Base-by-base conservation (phyloP, 1,140 invertebrate species). In the Apis cerana region DNA sequence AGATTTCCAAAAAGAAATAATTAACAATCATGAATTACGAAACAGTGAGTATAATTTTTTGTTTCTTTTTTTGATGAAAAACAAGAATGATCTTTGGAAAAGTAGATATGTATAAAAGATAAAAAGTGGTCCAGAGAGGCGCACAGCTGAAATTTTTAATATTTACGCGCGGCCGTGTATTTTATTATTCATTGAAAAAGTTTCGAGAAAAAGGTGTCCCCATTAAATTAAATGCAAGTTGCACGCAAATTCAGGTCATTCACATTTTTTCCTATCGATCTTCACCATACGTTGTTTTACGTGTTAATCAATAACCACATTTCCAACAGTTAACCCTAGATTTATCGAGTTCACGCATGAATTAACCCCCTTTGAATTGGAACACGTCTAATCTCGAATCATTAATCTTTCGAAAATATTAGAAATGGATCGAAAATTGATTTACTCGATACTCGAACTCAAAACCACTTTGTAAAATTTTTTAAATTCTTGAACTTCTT, bases 1-100 rank as follows among this genome's bases (percentile, higher is more conserved):
- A 1, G 80, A 90, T 50, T 50, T 94, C 0, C 86, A 90, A 62
- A 85, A 88, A 50, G 84, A 92, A 23, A 92, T 94, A 67, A 23
- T 93, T 0, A 59, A 87, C 23, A 93, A 93, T 82, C 91, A 93
- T 61, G 89, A 91, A 27, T 54, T 56, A 43, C 87, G 89, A 48
- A 65, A 69, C 70, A 84, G 93, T 93, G 71, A 89, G 80, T 90
- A 64, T 13, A 19, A 17, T 27, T 27, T 7, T 23, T 15, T 23
- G 1, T 27, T 58, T 62, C 3, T 62, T 8, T 23, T 27, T 8
- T 56, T 56, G 3, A 33, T 15, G 0, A 19, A 65, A 64, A 19
- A 15, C 17, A 62, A n/a, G 4, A 2, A 62, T 7, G 59, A 59
- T 12, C 11, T 11, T 23, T 62, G n/a, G 12, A 13, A 15, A 43